Percentiles rank a stretch among this genome's conserved stretches.
These are phyloP conservation scores for Scaptomyza graminum DNA, from an alignment of 1,140 invertebrate species.

Conservation along the genomic window DNA sequence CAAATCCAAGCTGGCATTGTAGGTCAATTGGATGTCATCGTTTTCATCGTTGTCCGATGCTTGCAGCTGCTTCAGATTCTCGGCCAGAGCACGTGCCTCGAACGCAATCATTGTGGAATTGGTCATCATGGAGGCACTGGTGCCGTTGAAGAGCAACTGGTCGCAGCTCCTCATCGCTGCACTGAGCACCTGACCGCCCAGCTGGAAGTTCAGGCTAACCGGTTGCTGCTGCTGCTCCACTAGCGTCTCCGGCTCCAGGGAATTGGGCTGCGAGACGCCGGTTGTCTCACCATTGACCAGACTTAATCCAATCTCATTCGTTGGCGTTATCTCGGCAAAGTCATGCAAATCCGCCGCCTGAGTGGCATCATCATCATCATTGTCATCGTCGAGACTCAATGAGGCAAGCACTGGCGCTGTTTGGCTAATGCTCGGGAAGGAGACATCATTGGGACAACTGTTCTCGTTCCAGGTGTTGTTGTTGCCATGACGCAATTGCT, in stretches of 20 bases:
- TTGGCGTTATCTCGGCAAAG: constrained; percentile 61
- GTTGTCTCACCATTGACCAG: constrained; percentile 16
- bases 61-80: constrained; percentile 85
- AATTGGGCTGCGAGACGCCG: constrained; percentile 45
- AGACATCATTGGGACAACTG: constrained; percentile 89
- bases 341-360: constrained; percentile 56
- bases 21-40: constrained; percentile 84
- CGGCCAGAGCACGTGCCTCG: constrained; percentile 89
- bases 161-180: constrained; percentile 41
- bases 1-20: constrained; percentile 86
- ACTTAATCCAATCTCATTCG: constrained; percentile 49
- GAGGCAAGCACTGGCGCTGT: constrained; percentile 89
- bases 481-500: constrained; percentile 76
- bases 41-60: constrained; percentile 35
- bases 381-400: constrained; percentile 86
- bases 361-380: constrained; percentile 61
- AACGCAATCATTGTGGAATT: constrained; percentile 89
- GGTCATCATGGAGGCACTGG: constrained; percentile 84
- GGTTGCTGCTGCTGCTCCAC: neutral
- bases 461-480: constrained; percentile 91
- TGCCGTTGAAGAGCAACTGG: constrained; percentile 64
- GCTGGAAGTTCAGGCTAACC: constrained; percentile 59
- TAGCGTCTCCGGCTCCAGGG: constrained; percentile 56
- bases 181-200: constrained; percentile 77
- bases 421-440: constrained; percentile 91